Base-by-base conservation (phyloP, 1,140 invertebrate genomes). In the Phortica variegata region DNA sequence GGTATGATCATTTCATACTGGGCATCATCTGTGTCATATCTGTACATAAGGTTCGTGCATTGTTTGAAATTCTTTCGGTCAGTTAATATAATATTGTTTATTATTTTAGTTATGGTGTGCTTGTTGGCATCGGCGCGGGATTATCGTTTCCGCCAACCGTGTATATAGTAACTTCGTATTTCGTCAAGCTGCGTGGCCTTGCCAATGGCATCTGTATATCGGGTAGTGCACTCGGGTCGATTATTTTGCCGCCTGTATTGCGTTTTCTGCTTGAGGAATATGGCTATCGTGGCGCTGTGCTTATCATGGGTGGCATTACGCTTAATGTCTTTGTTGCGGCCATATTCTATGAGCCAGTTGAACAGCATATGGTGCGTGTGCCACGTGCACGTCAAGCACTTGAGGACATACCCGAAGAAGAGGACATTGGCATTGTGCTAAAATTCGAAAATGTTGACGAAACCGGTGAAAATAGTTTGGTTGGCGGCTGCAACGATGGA, bases 151-250 rank as follows among this genome's bases (percentile, higher is more conserved):
- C 90, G 3, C 90, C 91, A 19, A 92, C 90, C 0, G 88, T 95
- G n/a, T 91, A 93, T 68, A 91, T 93, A 58, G 89, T 93, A 33
- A 91, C 89, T 7, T 88, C 88, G 33, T 95, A 94, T 73, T 95
- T 94, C 73, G 83, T 90, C 2, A 83, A 85, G 40, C 78, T 86
- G 23, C 79, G 91, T 36, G 91, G 90, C 3, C 78, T 94, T 8
- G 92, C 91, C 15, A 94, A 93, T 76, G 91, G 91, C 1, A 82
- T 95, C 13, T 92, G 90, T 58, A 91, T 93, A 77, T 92, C 91
- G 3, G 91, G 91, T 12, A 93, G 89, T 61, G 89, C 91, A 2
- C 79, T 93, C 36, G 91, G 90, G 16, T 79, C 83, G 19, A 84
- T 93, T 51, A 84, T 93, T 48, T 77, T 94, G 51, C 89, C 90